Base-by-base conservation (phyloP, 2,888 invertebrate species). In the Epinotia bilunana region DNA sequence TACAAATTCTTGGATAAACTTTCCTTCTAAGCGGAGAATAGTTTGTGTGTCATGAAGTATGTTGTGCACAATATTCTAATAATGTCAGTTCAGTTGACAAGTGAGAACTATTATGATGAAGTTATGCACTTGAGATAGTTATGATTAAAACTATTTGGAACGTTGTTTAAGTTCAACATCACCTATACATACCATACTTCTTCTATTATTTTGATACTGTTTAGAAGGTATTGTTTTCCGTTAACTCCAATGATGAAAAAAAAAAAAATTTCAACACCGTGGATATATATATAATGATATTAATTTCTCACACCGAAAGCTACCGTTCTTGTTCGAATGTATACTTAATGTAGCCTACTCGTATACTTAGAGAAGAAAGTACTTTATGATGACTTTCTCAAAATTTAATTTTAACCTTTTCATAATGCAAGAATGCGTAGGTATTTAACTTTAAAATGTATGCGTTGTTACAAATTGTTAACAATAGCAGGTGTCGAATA, bases 1-100 rank as follows among this genome's bases (percentile, higher is more conserved):
- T 43, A 70, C 60, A 74, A 70, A 71, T 74, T 74, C 64, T 65
- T 74, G 58, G 7, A 39, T n/a, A 20, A 74, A 74, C 64, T 74
- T 64, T 63, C 58, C 11, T 74, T 33, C 28, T 43, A 60, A 58
- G 69, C 23, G 53, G 57, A 70, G n/a, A 57, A 74, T 72, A 68
- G 73, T 69, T 74, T 28, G 39, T 49, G 60, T 20, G 60, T 46
- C 58, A 69, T 60, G 46, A 46, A n/a, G 23, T n/a, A 39, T n/a
- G 11, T 69, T 46, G 46, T 65, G 28, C 33, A 61, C 28, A 43
- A 58, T 58, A 58, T 57, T 20, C 18, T 67, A 33, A 67, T 55
- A 39, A 33, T 39, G 55, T 13, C 2, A 55, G 68, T 57, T 13
- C 2, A 55, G 68, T 57, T 68, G 57, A 68, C 58, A 57, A n/a